phyloP scores from a whole-genome alignment of 2,113 vertebrate species.

The Tiliqua scincoides region DNA sequence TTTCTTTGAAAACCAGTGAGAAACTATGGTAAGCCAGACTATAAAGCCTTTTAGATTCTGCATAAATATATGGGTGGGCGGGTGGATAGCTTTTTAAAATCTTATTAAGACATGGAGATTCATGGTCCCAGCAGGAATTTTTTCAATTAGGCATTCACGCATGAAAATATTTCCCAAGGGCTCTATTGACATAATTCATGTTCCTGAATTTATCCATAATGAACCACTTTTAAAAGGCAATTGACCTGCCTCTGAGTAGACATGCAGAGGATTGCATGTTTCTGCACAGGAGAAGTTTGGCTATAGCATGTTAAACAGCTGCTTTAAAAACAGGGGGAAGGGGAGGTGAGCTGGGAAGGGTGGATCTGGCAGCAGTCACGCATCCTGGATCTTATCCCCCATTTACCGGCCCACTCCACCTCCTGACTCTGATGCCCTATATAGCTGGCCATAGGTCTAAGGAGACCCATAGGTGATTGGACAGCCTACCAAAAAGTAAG shows the following conservation, averaged over 20 bases:
- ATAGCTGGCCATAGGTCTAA: too few relatives aligned
- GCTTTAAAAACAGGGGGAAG: not conserved
- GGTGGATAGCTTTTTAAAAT: not conserved
- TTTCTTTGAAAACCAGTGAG: not conserved
- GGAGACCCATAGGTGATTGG: too few relatives aligned
- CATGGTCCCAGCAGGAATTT: constrained; percentile 26
- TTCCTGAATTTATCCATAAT: constrained; percentile 50
- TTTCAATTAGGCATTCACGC: constrained; percentile 32
- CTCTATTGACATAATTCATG: constrained; percentile 31
- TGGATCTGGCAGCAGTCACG: too few relatives aligned
- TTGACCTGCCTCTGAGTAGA: constrained; percentile 46
- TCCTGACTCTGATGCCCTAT: not conserved
- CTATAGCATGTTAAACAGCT: not conserved
- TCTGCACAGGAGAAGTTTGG: constrained; percentile 12
- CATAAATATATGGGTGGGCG: not conserved
- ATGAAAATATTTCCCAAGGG: constrained; percentile 59
- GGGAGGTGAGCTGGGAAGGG: too few relatives aligned
- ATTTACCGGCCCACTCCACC: not conserved
- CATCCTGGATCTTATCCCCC: too few relatives aligned
- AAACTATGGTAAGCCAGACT: not conserved
- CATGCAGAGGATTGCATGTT: too few relatives aligned
- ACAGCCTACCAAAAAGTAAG: too few relatives aligned
- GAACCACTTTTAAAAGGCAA: constrained; percentile 13
- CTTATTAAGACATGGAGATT: constrained; percentile 48
- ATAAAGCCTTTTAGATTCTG: not conserved